phyloP scores from a whole-genome alignment of 2,797 vertebrate genomes.

The Acrocephalus scirpaceus region DNA sequence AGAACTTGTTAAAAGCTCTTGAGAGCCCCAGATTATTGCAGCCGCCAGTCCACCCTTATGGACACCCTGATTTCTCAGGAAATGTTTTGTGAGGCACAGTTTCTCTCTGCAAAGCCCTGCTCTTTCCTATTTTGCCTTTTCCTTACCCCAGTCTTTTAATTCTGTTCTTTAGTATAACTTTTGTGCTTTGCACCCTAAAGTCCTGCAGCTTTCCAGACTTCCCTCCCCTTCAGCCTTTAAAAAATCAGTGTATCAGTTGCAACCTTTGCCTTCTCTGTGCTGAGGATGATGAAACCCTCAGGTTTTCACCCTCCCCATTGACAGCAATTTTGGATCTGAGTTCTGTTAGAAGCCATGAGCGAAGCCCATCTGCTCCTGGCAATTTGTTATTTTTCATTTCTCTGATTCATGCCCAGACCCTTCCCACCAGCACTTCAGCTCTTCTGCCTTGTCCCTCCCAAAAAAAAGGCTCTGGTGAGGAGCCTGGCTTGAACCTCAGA shows the following conservation, averaged over 20 bases:
- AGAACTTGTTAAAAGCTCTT: background rate
- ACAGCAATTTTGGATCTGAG: background rate
- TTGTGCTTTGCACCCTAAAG: background rate
- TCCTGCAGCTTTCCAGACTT: background rate
- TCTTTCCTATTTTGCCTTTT: background rate
- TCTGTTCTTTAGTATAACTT: background rate
- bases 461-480: background rate
- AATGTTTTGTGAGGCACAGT: background rate
- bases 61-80: background rate
- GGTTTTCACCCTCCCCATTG: background rate
- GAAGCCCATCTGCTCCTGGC: background rate
- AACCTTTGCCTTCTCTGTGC: background rate
- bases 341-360: background rate
- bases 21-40: background rate
- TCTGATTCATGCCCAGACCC: background rate
- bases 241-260: background rate
- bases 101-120: background rate
- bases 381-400: background rate
- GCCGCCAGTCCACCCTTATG: background rate
- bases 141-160: background rate
- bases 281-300: background rate
- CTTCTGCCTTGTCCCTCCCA: background rate
- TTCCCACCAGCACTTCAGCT: background rate
- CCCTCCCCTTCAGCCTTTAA: background rate
- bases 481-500: background rate